Percentiles rank a stretch among this genome's conserved stretches.
These are phyloP conservation scores for Ciconia stormi DNA, from an alignment of 2,113 vertebrate genomes.

Conservation along the genomic window DNA sequence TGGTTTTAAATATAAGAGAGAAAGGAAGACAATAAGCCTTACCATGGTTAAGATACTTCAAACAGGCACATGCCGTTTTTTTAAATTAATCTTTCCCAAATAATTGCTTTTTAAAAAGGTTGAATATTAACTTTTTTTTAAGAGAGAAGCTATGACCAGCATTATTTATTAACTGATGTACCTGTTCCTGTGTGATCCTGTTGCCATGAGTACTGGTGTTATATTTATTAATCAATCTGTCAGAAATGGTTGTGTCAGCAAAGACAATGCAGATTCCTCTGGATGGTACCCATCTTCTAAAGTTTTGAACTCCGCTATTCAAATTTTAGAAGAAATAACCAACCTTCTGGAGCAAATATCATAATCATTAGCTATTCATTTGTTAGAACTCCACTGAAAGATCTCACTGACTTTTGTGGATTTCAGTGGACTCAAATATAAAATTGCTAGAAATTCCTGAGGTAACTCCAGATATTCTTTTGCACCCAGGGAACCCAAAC, in stretches of 20 bases:
- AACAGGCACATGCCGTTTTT: background rate
- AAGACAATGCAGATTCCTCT: background rate
- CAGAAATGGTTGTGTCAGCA: constrained; percentile 21
- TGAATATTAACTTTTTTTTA: background rate
- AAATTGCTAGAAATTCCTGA: background rate
- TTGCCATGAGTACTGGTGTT: background rate
- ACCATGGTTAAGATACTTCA: background rate
- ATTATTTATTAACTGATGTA: background rate
- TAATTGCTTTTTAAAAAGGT: background rate
- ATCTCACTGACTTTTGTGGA: background rate
- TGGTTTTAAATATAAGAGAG: background rate
- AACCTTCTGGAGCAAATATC: background rate
- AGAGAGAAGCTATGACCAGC: background rate
- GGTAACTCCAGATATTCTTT: background rate
- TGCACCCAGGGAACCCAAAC: background rate
- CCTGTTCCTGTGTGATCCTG: background rate
- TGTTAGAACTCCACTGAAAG: background rate
- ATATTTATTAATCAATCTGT: constrained; percentile 30
- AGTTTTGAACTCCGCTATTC: background rate
- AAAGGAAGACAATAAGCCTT: background rate
- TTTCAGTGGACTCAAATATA: background rate
- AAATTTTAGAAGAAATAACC: background rate
- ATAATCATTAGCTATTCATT: background rate
- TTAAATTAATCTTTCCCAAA: background rate
- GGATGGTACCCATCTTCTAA: background rate